Base-by-base conservation (phyloP, 2,797 vertebrate genomes). In the Melanotaenia pygmaea region DNA sequence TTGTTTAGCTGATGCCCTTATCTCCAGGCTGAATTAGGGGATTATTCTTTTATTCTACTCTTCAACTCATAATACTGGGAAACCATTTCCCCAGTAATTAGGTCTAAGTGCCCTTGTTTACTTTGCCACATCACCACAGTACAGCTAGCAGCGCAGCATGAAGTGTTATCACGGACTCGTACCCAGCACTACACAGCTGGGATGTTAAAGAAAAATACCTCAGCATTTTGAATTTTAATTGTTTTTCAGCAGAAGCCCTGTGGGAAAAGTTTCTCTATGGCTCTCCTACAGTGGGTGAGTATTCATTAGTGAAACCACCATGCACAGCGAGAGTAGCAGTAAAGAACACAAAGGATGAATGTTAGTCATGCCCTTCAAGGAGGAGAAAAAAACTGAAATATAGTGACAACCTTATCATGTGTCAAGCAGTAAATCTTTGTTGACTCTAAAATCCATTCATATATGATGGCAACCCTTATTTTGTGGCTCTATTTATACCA, bases 1-100 rank as follows among this genome's bases (percentile, higher is more conserved):
- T 91, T 93, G 88, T 91, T 87, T 84, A 58, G 73, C 12, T 10
- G 72, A 81, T 72, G 62, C 74, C 72, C 67, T 88, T 81, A 86
- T 91, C 87, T 79, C 53, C 47, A 24, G 63, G 58, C 72, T 84
- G 83, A 88, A 86, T 91, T 89, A 76, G 67, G 57, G 45, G 88
- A 88, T 54, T 88, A 90, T 63, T 83, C 63, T 59, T 89, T 90
- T 88, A 79, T 86, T 90, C 75, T 61, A 64, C 16, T 53, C 56
- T 79, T 65, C 58, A 69, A 54, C 66, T 71, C 66, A 67, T 77
- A 89, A 85, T 72, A 86, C 78, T 69, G 54, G 37, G 63, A 78
- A 81, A 83, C 40, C 30, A 43, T 85, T 90, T 82, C 72, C 56
- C 67, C 64, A 24, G 50, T 87, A 80, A 92, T 89, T 82, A 83